phyloP scores from a whole-genome alignment of 2,113 vertebrate genomes.

The Microcebus ravelobensis region DNA sequence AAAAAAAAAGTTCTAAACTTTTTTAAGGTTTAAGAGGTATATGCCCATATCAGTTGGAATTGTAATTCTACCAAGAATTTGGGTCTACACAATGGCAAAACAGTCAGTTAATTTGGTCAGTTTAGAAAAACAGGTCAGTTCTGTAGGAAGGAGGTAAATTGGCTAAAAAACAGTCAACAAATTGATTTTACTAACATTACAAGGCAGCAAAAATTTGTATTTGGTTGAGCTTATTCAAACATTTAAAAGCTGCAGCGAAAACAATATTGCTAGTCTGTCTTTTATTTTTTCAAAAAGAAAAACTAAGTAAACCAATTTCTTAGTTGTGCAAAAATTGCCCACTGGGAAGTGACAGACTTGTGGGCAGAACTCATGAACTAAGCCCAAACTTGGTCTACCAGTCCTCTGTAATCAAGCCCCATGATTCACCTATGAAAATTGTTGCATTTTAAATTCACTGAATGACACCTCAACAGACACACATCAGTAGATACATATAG shows the following conservation, averaged over 20 bases:
- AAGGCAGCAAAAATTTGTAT: background rate
- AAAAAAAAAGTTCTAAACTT: background rate
- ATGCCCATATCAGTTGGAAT: background rate
- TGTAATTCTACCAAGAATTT: background rate
- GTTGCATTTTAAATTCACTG: background rate
- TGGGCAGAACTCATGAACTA: slow-evolving; percentile 14
- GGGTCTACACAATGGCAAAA: background rate
- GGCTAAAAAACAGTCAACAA: background rate
- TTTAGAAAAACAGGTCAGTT: background rate
- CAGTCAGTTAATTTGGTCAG: background rate
- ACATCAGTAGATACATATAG: background rate
- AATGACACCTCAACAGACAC: background rate
- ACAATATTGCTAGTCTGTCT: background rate
- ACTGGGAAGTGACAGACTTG: background rate
- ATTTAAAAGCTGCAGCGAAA: slow-evolving; percentile 25
- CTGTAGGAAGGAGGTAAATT: background rate
- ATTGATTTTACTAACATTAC: background rate
- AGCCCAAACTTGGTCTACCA: background rate
- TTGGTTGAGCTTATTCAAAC: background rate
- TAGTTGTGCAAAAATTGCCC: background rate
- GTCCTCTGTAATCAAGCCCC: background rate
- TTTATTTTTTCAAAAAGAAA: slow-evolving; percentile 27
- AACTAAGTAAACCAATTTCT: background rate
- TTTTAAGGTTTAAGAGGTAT: background rate
- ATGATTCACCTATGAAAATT: background rate